Conservation (phyloP, 2,888 invertebrate genomes). For the Pristionchus mayeri region DNA sequence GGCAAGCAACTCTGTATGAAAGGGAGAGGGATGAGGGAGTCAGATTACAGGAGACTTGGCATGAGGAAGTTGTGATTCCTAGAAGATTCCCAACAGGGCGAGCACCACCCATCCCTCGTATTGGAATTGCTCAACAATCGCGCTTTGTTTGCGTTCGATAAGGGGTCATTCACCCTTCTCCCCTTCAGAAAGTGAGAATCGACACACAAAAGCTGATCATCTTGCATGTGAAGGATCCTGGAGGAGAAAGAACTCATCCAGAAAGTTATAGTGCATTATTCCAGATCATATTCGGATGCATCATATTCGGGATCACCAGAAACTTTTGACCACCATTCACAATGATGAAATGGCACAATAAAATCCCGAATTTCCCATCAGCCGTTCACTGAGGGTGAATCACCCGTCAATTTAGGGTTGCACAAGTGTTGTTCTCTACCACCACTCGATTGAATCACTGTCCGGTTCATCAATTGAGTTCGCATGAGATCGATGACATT, state of each 20-base stretch:
- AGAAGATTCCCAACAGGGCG: too few relatives aligned
- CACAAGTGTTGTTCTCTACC: not conserved
- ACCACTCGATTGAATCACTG: not conserved
- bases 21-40: not conserved
- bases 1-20: conserved; percentile 42
- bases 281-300: too few relatives aligned
- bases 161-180: conserved; percentile 28
- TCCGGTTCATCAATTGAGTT: not conserved
- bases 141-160: conserved; percentile 32
- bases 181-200: conserved; percentile 29
- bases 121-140: conserved; percentile 20
- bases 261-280: too few relatives aligned
- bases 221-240: not conserved
- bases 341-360: too few relatives aligned
- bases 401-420: too few relatives aligned
- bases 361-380: too few relatives aligned
- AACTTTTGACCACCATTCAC: too few relatives aligned
- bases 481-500: not conserved
- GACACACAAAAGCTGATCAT: not conserved
- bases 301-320: too few relatives aligned
- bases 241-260: too few relatives aligned
- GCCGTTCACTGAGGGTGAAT: too few relatives aligned
- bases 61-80: not conserved
- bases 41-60: not conserved
- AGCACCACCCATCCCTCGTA: not conserved